Conservation (phyloP, 1,140 invertebrate genomes). For the Amyelois transitella region DNA sequence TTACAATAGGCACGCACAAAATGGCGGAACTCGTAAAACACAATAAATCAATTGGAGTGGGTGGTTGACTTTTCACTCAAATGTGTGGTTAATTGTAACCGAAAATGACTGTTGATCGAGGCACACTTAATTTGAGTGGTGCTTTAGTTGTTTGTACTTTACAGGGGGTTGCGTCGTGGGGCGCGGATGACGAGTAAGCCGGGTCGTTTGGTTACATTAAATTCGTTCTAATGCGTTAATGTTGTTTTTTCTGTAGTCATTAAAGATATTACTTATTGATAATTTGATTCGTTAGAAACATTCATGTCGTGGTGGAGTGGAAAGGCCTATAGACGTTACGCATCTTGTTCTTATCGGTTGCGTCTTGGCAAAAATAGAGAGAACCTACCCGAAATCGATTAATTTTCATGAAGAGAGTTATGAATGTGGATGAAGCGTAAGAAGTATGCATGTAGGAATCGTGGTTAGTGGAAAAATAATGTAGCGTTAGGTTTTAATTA, state of each 20-base stretch:
- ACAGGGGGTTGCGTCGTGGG: slow-evolving; percentile 42
- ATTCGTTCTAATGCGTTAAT: not conserved
- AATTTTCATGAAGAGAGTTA: too few species aligned
- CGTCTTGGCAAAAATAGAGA: too few species aligned
- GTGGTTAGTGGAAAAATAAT: too few species aligned
- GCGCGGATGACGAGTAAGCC: slow-evolving; percentile 49
- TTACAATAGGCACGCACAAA: slow-evolving; percentile 56
- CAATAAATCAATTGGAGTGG: slow-evolving; percentile 75
- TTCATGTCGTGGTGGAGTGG: too few species aligned
- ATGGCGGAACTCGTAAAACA: slow-evolving; percentile 65
- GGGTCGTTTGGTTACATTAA: slow-evolving; percentile 10
- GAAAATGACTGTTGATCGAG: slow-evolving; percentile 74
- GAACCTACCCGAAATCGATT: too few species aligned
- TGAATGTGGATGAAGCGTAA: too few species aligned
- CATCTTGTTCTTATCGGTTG: too few species aligned
- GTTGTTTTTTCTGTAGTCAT: not conserved
- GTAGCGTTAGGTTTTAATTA: too few species aligned
- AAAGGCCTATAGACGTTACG: too few species aligned
- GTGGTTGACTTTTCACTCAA: slow-evolving; percentile 75
- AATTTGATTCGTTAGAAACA: not conserved
- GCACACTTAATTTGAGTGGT: slow-evolving; percentile 73
- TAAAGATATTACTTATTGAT: not conserved
- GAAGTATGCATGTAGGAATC: too few species aligned
- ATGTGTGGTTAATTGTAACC: slow-evolving; percentile 75
- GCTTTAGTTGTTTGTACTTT: slow-evolving; percentile 33